A percentile compares a stretch with the other conserved stretches of the same genome.
phyloP scores from a whole-genome alignment of 2,888 invertebrate genomes.

The Folsomia candida region DNA sequence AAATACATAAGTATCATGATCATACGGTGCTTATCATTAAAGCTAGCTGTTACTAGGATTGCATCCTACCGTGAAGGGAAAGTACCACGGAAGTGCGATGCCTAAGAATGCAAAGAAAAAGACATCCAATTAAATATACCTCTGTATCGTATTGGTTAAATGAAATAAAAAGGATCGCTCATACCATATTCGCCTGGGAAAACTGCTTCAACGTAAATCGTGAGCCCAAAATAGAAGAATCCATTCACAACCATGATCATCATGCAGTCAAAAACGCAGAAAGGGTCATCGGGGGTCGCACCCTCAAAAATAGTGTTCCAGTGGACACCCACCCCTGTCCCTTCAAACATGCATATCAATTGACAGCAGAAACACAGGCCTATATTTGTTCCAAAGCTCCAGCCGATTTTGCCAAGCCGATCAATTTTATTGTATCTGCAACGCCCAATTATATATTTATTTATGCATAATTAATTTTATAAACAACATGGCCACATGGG shows the following conservation, averaged over 20 bases:
- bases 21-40: background rate
- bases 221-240: constrained; percentile 69
- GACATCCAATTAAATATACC: too few species aligned
- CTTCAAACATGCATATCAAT: constrained; percentile 69
- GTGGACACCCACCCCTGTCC: constrained; percentile 61
- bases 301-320: constrained; percentile 65
- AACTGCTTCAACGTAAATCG: constrained; percentile 82
- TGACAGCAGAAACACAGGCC: constrained; percentile 78
- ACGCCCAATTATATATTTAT: too few species aligned
- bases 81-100: too few species aligned
- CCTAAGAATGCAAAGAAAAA: too few species aligned
- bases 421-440: constrained; percentile 32
- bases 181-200: constrained; percentile 76
- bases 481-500: too few species aligned
- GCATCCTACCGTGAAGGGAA: constrained; percentile 61
- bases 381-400: constrained; percentile 70
- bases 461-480: too few species aligned
- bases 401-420: constrained; percentile 61
- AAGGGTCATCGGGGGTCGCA: constrained; percentile 64
- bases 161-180: constrained; percentile 75
- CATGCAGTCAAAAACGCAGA: constrained; percentile 69
- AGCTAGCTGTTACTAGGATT: background rate
- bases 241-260: constrained; percentile 69
- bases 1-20: background rate
- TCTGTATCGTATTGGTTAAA: too few species aligned